Percentiles rank a stretch among this genome's conserved stretches.
These are phyloP conservation scores for Drosophila pandora DNA, from an alignment of 1,140 invertebrate genomes.

Conservation along the genomic window DNA sequence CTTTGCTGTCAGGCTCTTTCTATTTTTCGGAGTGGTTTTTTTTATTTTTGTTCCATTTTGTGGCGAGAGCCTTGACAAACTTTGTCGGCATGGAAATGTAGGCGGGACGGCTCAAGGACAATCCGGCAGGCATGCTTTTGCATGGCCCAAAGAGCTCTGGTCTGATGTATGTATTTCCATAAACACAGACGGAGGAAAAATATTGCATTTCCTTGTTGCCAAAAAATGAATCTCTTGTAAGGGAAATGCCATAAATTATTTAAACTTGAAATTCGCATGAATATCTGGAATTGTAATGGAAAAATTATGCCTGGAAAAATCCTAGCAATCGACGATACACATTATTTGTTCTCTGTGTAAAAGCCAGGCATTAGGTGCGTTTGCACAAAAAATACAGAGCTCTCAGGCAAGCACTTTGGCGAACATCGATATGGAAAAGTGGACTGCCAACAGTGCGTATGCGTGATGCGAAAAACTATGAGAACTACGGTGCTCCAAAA, in stretches of 20 bases:
- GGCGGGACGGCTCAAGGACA: conserved; percentile 44
- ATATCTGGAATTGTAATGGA: not conserved
- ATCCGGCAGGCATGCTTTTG: conserved; percentile 36
- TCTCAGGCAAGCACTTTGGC: conserved; percentile 44
- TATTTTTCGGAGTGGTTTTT: not conserved
- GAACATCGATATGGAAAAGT: conserved; percentile 51
- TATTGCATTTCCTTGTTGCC: not conserved
- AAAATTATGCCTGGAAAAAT: not conserved
- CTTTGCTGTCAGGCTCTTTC: conserved; percentile 4
- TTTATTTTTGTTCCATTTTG: not conserved
- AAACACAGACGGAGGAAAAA: not conserved
- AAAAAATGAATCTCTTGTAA: not conserved
- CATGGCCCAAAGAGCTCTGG: conserved; percentile 48
- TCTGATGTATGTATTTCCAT: conserved; percentile 47
- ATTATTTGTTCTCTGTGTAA: conserved; percentile 5
- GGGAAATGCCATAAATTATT: not conserved
- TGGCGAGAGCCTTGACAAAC: conserved; percentile 6
- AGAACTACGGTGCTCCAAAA: conserved; percentile 20
- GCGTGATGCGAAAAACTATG: conserved; percentile 21
- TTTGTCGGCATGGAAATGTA: conserved; percentile 15
- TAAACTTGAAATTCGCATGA: not conserved
- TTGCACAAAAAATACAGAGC: conserved; percentile 13
- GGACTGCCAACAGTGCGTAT: conserved; percentile 53
- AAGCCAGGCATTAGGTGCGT: conserved; percentile 43
- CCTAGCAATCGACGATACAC: no score